phyloP scores from a whole-genome alignment of 2,113 vertebrate genomes.

The Suricata suricatta region DNA sequence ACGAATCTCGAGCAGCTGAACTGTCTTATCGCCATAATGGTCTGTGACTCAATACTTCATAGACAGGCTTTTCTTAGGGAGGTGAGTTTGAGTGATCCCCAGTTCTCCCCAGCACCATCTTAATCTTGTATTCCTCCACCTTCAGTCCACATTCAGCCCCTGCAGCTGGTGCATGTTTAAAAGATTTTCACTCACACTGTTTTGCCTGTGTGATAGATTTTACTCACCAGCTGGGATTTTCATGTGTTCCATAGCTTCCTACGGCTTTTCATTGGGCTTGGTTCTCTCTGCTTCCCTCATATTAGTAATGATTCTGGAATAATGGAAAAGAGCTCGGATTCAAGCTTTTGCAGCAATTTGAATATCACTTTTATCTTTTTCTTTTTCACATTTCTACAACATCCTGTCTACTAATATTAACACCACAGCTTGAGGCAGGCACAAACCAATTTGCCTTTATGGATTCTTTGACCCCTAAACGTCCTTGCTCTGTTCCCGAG shows the following conservation, averaged over 20 bases:
- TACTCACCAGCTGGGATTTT: slow-evolving; percentile 73
- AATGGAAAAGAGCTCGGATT: slow-evolving; percentile 71
- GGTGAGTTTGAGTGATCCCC: not conserved
- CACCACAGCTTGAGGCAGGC: slow-evolving; percentile 77
- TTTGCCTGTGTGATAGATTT: slow-evolving; percentile 61
- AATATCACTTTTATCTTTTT: slow-evolving; percentile 76
- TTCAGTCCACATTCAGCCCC: not conserved
- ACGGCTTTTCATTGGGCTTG: slow-evolving; percentile 61
- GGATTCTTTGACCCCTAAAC: slow-evolving; percentile 77
- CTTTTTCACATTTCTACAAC: slow-evolving; percentile 64
- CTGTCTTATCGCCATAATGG: not conserved
- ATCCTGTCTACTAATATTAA: slow-evolving; percentile 75
- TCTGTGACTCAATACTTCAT: slow-evolving; percentile 2
- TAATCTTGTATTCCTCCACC: slow-evolving; percentile 57
- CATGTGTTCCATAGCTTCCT: slow-evolving; percentile 65
- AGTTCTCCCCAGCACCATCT: slow-evolving; percentile 11
- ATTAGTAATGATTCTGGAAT: slow-evolving; percentile 74
- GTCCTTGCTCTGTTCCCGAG: slow-evolving; percentile 73
- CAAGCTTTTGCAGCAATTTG: slow-evolving; percentile 74
- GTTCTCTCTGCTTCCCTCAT: slow-evolving; percentile 65
- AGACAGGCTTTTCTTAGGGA: slow-evolving; percentile 47
- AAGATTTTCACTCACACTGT: slow-evolving; percentile 70
- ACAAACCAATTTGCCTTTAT: slow-evolving; percentile 78
- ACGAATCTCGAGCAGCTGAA: not conserved
- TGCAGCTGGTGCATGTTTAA: slow-evolving; percentile 66